phyloP scores from a whole-genome alignment of 2,888 invertebrate species.

The Drosophila koepferae region DNA sequence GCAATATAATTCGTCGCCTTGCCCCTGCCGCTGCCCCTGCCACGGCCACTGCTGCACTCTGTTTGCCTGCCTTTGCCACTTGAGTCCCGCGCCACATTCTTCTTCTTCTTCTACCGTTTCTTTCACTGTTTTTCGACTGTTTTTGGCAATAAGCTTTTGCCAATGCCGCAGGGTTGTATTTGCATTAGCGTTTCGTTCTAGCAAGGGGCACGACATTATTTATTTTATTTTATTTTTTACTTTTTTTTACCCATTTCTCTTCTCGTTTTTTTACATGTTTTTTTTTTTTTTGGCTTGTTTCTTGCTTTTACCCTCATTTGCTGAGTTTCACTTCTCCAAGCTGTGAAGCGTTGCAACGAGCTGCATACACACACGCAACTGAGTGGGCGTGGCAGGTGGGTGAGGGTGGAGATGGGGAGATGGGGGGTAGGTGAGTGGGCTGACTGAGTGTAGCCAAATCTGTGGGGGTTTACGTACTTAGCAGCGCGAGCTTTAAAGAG shows the following conservation, averaged over 20 bases:
- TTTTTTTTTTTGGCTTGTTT: constrained; percentile 26
- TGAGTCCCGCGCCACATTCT: constrained; percentile 19
- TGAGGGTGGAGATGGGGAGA: too few relatives aligned
- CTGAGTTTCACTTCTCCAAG: constrained; percentile 50
- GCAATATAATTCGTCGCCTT: constrained; percentile 70
- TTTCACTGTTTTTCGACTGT: constrained; percentile 43
- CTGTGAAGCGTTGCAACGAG: constrained; percentile 58
- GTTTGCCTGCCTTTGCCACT: constrained; percentile 12
- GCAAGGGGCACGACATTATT: constrained; percentile 29
- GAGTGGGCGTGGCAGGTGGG: neutral
- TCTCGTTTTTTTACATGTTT: neutral
- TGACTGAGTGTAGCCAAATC: constrained; percentile 35
- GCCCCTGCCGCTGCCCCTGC: constrained; percentile 14
- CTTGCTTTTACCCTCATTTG: constrained; percentile 55
- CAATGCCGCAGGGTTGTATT: constrained; percentile 80
- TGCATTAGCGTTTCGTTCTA: constrained; percentile 69
- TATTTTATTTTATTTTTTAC: constrained; percentile 2
- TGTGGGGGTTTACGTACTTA: constrained; percentile 25
- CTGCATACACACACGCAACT: constrained; percentile 32
- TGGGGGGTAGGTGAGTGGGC: neutral
- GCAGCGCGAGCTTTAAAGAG: constrained; percentile 37
- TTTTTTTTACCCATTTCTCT: neutral
- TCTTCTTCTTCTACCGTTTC: constrained; percentile 16
- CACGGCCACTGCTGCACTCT: constrained; percentile 5
- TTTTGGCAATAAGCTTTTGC: constrained; percentile 80